Evolutionary conservation across 2,888 invertebrate genomes (phyloP), one percentile per base, ranked within the genome.

Genomic region (Caenorhabditis sp.): DNA sequence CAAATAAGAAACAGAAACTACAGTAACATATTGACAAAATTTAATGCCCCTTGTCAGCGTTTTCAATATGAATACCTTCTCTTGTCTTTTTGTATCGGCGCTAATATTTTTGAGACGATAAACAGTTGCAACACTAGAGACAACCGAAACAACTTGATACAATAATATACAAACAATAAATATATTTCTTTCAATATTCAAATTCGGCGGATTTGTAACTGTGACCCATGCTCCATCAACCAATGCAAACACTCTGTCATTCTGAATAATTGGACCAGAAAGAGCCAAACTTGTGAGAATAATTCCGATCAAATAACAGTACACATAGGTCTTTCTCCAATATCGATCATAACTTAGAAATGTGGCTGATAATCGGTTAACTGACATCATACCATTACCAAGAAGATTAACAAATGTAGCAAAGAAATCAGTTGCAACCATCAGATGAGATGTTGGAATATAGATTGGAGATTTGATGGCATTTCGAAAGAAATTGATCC

Each of bases 401-500:
- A 70, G 66, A n/a, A 70, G 54, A 36, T 70, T 70, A 14, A 65
- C 66, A 58, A 70, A 70, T 4, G 66, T 43, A 1, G 65, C 69
- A 50, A 70, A 70, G 36, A 70, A 70, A 3, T 65, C 54, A 50
- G 58, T 61, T 1, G 69, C 58, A n/a, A 51, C 54, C 54, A 65
- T 70, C 0, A 70, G 31, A 24, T 70, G 69, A 1, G 69, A 70
- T 1, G 66, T 51, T 61, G 65, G 62, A 3, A 70, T 54, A 43
- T 70, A 70, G 1, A 54, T 55, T 3, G 69, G 65, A 5, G 62
- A 62, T 26, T 58, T 55, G 5, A 70, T 70, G 43, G 69, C 62
- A 36, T 70, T 62, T 49, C 66, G 65, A 59, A 70, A 70, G n/a
- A 70, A 65, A 58, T 66, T 70, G 55, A 65, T 65, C 12, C 65